Evolutionary conservation across 2,113 vertebrate species (phyloP), one percentile per base, ranked within the genome.

Genomic region (sheep (Ovis aries)): DNA sequence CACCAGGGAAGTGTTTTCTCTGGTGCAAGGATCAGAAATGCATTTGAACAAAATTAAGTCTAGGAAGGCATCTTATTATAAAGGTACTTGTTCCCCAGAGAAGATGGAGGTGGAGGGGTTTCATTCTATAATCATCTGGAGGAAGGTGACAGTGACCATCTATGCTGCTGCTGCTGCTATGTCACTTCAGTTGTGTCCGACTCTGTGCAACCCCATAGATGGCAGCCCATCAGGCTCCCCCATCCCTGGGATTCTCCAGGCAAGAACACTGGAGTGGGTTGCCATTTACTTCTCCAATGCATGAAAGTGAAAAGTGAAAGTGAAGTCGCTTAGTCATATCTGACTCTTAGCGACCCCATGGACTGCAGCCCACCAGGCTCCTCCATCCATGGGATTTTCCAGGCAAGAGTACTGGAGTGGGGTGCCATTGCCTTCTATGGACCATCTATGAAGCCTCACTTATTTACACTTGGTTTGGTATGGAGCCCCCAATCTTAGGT

Each of bases 121-220:
- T 4, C 10, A 31, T 33, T 27, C 52, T 25, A 77, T 21, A 33
- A 23, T 3, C 19, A 1, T 50, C 8, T 3, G 48, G 31, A 78
- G 4, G 1, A 77, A 71, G 27, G 57, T 23, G 16, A 16, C 40
- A 5, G n/a, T 36, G 19, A 12, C 10, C 12, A 45, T 36, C 25
- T 85, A 33, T 50, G 11, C 16, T 67, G 33, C 33, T 67, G 62
- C 33, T n/a, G 62, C 62, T 67, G 62, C 33, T 67, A 67, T n/a
- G 7, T 67, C 2, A 1, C 33, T 67, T 67, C 33, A 67, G 33
- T n/a, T 0, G 2, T n/a, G 16, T 67, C 62, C 4, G 1, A 67
- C 16, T n/a, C 62, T n/a, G 5, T 19, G 33, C 8, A 2, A n/a
- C 3, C 33, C 33, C 62, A n/a, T n/a, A 19, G 62, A n/a, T 0